Conservation (phyloP, 2,797 vertebrate species). For the Tiaroga cobitis region DNA sequence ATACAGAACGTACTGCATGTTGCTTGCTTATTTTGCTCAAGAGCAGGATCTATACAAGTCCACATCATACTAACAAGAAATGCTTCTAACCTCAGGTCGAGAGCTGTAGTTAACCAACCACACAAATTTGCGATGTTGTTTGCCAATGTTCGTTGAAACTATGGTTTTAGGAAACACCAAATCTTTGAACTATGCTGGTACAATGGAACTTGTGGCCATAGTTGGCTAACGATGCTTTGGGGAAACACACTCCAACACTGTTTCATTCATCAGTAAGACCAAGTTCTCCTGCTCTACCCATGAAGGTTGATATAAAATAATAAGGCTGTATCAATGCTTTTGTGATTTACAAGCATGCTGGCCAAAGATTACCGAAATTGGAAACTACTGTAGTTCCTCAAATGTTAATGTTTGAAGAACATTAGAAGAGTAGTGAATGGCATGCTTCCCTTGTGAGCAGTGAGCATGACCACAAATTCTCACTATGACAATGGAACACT, state of each 20-base stretch:
- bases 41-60: too few relatives aligned
- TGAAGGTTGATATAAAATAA: slow-evolving; percentile 24
- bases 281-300: slow-evolving; percentile 4
- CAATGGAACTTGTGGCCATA: background rate
- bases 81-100: too few relatives aligned
- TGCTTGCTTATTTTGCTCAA: too few relatives aligned
- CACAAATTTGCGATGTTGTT: background rate
- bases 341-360: background rate
- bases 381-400: slow-evolving; percentile 27
- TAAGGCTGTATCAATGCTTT: slow-evolving; percentile 1
- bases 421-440: background rate
- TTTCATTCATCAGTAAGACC: slow-evolving; percentile 29
- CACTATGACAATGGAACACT: slow-evolving; percentile 25
- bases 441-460: slow-evolving; percentile 21
- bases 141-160: background rate
- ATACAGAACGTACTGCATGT: too few relatives aligned
- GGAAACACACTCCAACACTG: background rate
- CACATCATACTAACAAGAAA: too few relatives aligned
- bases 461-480: slow-evolving; percentile 13
- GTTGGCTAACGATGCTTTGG: background rate
- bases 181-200: background rate
- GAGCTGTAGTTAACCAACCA: background rate
- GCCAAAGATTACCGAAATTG: slow-evolving; percentile 24
- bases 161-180: background rate
- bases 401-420: slow-evolving; percentile 31